Base-by-base conservation (phyloP, 2,113 vertebrate species). In the Vireo altiloquus region DNA sequence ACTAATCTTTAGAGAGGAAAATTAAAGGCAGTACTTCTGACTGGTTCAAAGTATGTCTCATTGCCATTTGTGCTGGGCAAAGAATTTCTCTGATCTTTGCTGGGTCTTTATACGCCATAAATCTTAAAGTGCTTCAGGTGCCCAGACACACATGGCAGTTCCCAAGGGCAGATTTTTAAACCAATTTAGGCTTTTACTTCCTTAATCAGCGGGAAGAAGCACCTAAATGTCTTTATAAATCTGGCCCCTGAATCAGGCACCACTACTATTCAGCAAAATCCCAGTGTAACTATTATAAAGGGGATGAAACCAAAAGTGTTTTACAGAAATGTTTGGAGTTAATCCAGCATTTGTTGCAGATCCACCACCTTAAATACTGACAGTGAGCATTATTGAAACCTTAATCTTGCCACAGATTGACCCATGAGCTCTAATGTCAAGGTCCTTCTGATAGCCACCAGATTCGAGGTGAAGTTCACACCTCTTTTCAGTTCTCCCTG, bases 141-240 rank as follows among this genome's bases (percentile, higher is more conserved):
- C 90, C 89, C 94, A 96, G 76, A 56, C 40, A 87, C 37, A 59
- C 76, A 81, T 24, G 37, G 80, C 49, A 82, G 64, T 27, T 90
- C 88, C 84, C 57, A 33, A 79, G 82, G 90, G 90, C 77, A 90
- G 53, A 66, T 75, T 94, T 93, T 86, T 53, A 81, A 90, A 93
- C 53, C 53, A 87, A 40, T 92, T 95, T 89, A 83, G 64, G 61
- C 28, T 75, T 95, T 93, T 92, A 64, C 72, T 94, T 94, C 57
- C 56, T 95, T 87, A 65, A 83, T 96, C 92, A 91, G 90, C 68
- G 82, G 86, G 63, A 93, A 90, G 56, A 57, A 94, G 80, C 72
- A 75, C 80, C 79, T 87, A 94, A 94, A 90, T 93, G 23, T 75
- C 93, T 91, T 86, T 87, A 81, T 74, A 94, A 94, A 93, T 93